Base-by-base conservation (phyloP, 2,888 invertebrate species). In the Mimachlamys varia region DNA sequence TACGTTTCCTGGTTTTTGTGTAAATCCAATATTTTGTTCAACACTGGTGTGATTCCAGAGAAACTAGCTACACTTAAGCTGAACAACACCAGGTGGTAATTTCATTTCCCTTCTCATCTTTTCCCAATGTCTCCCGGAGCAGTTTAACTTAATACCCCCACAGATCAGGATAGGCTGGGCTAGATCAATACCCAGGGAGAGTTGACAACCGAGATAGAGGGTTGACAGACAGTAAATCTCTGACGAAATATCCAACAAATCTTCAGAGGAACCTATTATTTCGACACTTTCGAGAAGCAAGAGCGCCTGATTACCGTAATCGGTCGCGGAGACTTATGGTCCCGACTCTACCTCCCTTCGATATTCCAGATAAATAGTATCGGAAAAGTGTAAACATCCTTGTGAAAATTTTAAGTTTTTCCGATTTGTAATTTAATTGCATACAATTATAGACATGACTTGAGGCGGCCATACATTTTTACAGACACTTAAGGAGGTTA, bases 1-100 rank as follows among this genome's bases (percentile, higher is more conserved):
- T 33, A 76, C 27, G 27, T 76, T 33, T 76, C 33, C 76, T 76
- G 76, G 76, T 76, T 62, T 62, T 62, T 76, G 76, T 76, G 33
- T 76, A 76, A 76, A 76, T 76, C 76, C 76, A 76, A 76, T 76
- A 76, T 76, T 76, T 76, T 76, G 76, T 76, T 76, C 76, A 27
- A 19, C 22, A 33, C 33, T 76, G 76, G 76, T 76, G 76, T 22
- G 76, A 76, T 76, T 27, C 76, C 33, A 22, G 17, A n/a, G 22
- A n/a, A 62, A 62, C 76, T 15, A 76, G 76, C 76, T 76, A 22
- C 76, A 76, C 76, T 27, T 33, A 76, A 27, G 27, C 27, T 76
- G 27, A 12, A 76, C 76, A 76, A 76, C 76, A 33, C 33, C 22
- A 33, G 33, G 33, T 76, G 76, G 76, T 76, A 76, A 76, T 76